These are phyloP conservation scores for Esox niger DNA, from an alignment of 2,113 vertebrate species.

Conservation along the genomic window DNA sequence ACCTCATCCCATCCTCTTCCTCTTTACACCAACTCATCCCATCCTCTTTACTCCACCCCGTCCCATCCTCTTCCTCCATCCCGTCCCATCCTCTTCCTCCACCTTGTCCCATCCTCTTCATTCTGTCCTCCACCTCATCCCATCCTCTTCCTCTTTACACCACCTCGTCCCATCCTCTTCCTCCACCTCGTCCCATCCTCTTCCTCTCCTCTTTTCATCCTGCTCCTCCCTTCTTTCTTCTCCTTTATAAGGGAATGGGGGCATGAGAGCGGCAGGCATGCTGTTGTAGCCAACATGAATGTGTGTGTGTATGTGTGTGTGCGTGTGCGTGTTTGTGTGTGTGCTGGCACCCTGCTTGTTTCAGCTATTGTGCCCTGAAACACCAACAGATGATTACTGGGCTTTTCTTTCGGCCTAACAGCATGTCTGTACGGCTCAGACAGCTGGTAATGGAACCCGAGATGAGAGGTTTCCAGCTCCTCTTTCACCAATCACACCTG, in stretches of 20 bases:
- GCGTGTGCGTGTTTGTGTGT: constrained; percentile 27
- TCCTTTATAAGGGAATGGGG: constrained; percentile 65
- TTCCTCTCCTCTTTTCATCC: constrained; percentile 22
- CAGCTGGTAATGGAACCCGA: constrained; percentile 75
- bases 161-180: no score
- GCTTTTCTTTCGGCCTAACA: constrained; percentile 72
- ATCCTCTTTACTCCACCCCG: no score
- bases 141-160: no score
- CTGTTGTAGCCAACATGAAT: constrained; percentile 25
- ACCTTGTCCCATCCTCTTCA: no score
- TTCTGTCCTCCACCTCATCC: no score
- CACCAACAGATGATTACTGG: constrained; percentile 79
- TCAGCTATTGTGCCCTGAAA: constrained; percentile 77
- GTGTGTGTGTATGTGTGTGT: constrained; percentile 41
- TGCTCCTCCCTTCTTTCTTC: constrained; percentile 46
- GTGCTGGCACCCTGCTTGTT: constrained; percentile 63
- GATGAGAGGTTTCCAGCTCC: constrained; percentile 68
- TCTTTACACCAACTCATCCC: no score
- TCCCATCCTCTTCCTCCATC: no score
- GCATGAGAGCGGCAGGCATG: constrained; percentile 70
- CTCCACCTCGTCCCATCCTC: no score
- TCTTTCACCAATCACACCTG: constrained; percentile 65
- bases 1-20: no score
- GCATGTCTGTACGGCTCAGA: constrained; percentile 75
- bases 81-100: no score